Conservation (phyloP, 2,113 vertebrate genomes). For the Circaetus cinerascens region DNA sequence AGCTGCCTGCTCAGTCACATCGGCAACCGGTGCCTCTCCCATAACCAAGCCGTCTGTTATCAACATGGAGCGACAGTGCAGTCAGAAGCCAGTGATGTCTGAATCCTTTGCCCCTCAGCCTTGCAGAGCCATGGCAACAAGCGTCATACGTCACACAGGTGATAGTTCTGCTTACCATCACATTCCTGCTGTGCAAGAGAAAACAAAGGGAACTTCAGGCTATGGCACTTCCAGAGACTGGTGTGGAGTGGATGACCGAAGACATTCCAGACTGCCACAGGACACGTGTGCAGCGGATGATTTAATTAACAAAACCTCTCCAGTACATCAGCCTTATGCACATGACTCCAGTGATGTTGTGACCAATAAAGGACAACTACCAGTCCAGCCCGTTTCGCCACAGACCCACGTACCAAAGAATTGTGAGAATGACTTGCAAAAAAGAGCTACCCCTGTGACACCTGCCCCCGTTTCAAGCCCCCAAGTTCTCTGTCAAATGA, state of each 20-base stretch:
- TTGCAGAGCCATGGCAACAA: constrained; percentile 82
- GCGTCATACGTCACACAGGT: constrained; percentile 88
- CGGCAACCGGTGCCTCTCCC: not conserved
- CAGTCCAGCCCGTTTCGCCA: not conserved
- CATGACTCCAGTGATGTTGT: not conserved
- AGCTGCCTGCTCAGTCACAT: constrained; percentile 33
- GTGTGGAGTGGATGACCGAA: not conserved
- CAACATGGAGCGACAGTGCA: constrained; percentile 22
- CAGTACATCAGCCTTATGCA: constrained; percentile 14
- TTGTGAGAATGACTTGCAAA: constrained; percentile 61
- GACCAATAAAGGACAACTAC: constrained; percentile 22
- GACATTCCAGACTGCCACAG: not conserved
- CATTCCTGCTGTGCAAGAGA: constrained; percentile 58
- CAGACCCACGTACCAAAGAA: constrained; percentile 62
- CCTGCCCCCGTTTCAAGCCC: constrained; percentile 73
- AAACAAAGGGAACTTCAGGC: not conserved
- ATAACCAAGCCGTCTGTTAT: not conserved
- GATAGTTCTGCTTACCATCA: constrained; percentile 71
- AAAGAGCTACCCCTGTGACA: constrained; percentile 62
- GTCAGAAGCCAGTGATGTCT: not conserved
- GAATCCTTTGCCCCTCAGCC: constrained; percentile 34
- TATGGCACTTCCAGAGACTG: not conserved
- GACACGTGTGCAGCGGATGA: not conserved
- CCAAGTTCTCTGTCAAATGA: constrained; percentile 89
- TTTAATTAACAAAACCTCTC: not conserved